These are phyloP conservation scores for Sandelia bainsii DNA, from an alignment of 2,797 vertebrate genomes.

Conservation along the genomic window DNA sequence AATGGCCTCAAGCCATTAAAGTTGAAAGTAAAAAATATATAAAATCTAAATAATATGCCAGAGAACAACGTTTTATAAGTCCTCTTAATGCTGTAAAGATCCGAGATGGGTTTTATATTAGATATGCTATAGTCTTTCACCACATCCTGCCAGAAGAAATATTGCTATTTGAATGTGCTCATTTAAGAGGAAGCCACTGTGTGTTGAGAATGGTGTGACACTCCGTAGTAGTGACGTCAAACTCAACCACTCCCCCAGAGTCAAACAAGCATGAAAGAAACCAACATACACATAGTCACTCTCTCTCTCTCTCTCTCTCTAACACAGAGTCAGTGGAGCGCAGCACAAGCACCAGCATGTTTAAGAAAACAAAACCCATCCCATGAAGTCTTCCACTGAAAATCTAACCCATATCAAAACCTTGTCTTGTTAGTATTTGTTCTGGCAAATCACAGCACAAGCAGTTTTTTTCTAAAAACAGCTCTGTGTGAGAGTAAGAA, in stretches of 20 bases:
- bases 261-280: slow-evolving; percentile 44
- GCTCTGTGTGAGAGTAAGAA: background rate
- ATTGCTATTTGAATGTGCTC: slow-evolving; percentile 42
- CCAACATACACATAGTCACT: slow-evolving; percentile 10
- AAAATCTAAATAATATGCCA: background rate
- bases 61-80: background rate
- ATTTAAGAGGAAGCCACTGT: slow-evolving; percentile 73
- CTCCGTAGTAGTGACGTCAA: slow-evolving; percentile 80
- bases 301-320: slow-evolving; percentile 5
- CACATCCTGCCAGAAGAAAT: slow-evolving; percentile 43
- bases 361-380: slow-evolving; percentile 19
- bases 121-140: slow-evolving; percentile 12
- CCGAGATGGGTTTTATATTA: background rate
- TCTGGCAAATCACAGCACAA: background rate
- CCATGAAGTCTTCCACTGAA: slow-evolving; percentile 33
- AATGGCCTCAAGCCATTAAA: slow-evolving; percentile 36
- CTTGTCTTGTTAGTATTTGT: slow-evolving; percentile 33
- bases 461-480: background rate
- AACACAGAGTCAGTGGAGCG: background rate
- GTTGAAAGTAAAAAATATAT: background rate
- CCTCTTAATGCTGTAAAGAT: background rate
- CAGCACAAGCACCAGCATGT: slow-evolving; percentile 50
- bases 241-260: slow-evolving; percentile 72
- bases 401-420: slow-evolving; percentile 4
- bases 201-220: slow-evolving; percentile 80